Conservation (phyloP, 2,797 vertebrate species). For the Xiphorhynchus erythropygius region DNA sequence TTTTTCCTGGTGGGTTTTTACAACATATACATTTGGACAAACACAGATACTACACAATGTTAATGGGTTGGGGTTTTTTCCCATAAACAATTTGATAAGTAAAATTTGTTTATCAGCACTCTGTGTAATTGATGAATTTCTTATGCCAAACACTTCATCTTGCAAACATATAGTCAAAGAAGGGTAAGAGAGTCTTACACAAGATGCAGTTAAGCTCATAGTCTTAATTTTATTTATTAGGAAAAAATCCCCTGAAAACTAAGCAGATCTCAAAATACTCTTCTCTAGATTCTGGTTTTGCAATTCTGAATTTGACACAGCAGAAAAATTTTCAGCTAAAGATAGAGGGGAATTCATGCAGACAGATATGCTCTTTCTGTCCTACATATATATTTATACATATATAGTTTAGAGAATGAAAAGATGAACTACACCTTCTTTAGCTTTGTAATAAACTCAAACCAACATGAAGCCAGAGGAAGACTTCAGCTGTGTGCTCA, state of each 20-base stretch:
- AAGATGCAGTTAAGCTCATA: not conserved
- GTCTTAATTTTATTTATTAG: slow-evolving; percentile 37
- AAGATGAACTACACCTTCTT: slow-evolving; percentile 49
- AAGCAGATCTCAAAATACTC: slow-evolving; percentile 25
- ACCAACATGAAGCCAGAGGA: slow-evolving; percentile 56
- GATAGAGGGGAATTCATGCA: slow-evolving; percentile 56
- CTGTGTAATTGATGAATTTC: not conserved
- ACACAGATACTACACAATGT: accelerated
- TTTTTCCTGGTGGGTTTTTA: not conserved
- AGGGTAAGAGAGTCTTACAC: not conserved
- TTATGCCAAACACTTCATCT: not conserved
- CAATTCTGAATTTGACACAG: slow-evolving; percentile 41
- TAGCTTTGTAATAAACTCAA: slow-evolving; percentile 66
- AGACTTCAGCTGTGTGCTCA: slow-evolving; percentile 38
- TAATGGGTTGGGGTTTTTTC: accelerated
- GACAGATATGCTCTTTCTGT: not conserved
- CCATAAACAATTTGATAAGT: not conserved
- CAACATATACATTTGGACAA: not conserved
- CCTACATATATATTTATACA: not conserved
- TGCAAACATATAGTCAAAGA: not conserved
- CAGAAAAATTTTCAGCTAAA: slow-evolving; percentile 53
- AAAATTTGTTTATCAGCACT: not conserved
- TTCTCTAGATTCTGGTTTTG: slow-evolving; percentile 39
- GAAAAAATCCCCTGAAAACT: slow-evolving; percentile 42
- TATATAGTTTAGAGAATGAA: not conserved